Evolutionary conservation across 2,888 invertebrate genomes (phyloP).

Genomic region (Cyaniris semiargus): DNA sequence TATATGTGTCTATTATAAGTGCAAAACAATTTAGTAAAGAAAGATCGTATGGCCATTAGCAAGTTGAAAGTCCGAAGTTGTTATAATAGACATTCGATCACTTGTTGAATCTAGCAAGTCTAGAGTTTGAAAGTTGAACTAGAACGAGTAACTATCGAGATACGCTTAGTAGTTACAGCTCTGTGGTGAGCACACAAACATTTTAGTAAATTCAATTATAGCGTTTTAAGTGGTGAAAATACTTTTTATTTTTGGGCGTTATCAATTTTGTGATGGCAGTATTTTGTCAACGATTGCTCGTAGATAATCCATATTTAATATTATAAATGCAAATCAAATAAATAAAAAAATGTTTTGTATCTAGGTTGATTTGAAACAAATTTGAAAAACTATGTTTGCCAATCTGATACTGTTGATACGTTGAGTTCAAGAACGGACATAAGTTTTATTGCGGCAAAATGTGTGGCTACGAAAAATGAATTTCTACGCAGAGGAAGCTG

Average conservation of each 20-base stretch:
- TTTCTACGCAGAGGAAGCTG: too few species aligned
- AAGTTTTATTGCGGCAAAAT: too few species aligned
- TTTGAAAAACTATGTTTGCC: too few species aligned
- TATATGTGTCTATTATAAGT: not conserved
- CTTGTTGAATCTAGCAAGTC: constrained; percentile 22
- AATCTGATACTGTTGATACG: too few species aligned
- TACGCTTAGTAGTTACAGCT: not conserved
- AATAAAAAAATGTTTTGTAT: too few species aligned
- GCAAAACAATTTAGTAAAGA: not conserved
- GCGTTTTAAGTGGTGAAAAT: not conserved
- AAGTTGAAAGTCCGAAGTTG: constrained; percentile 18
- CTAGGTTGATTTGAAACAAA: too few species aligned
- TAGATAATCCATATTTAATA: too few species aligned
- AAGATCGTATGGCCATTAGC: constrained; percentile 11
- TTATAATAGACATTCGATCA: constrained; percentile 29
- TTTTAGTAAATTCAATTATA: not conserved
- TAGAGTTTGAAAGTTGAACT: constrained; percentile 12
- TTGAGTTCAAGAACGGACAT: too few species aligned
- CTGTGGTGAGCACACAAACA: not conserved
- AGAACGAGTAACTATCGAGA: constrained; percentile 11
- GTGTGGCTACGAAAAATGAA: too few species aligned
- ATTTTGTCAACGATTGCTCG: too few species aligned
- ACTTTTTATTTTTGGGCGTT: not conserved
- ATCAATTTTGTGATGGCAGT: not conserved
- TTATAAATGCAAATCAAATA: too few species aligned